Base-by-base conservation (phyloP, 64 coral and sea anemone species). In the Trachythela sp. region DNA sequence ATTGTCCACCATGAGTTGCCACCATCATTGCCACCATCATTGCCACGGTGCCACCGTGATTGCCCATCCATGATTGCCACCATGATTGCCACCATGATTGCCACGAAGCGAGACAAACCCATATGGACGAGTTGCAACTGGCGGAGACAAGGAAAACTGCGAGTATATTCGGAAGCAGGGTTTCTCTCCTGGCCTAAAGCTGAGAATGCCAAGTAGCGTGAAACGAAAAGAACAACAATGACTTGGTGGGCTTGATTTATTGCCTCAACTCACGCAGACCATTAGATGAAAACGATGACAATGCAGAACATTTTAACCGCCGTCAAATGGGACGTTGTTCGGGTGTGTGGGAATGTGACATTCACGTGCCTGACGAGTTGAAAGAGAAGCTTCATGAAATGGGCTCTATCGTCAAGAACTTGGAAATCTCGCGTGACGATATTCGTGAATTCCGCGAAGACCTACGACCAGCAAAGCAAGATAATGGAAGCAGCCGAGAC, bases 191-290 rank as follows among this genome's bases (percentile, higher is more conserved):
- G n/a, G 59, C 86, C n/a, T 83, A 86, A 56, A 91, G 71, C 32
- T 91, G 90, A 84, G 84, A 86, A 22, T 91, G 90, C 49, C 14
- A n/a, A 91, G 40, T 91, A 84, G 90, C 18, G 58, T 29, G 36
- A 42, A 77, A 2, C 64, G 39, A 70, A 38, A 33, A 33, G 22
- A 71, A 24, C 54, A 71, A 91, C 52, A 32, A 27, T 11, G 56
- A 42, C 27, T 41, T 85, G 18, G 9, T n/a, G 26, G n/a, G n/a
- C n/a, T n/a, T 35, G 68, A 36, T 91, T 91, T 33, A 26, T 91
- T 9, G 26, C 39, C 1, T n/a, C 14, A 4, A 76, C 15, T 52
- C 20, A 10, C 49, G 20, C 13, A 10, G 49, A 88, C 58, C 83
- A 18, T 33, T 30, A 50, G 8, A 75, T n/a, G 33, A 88, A 59